Evolutionary conservation across 1,140 invertebrate genomes (phyloP), one percentile per base, ranked within the genome.

Genomic region (Diprion similis): DNA sequence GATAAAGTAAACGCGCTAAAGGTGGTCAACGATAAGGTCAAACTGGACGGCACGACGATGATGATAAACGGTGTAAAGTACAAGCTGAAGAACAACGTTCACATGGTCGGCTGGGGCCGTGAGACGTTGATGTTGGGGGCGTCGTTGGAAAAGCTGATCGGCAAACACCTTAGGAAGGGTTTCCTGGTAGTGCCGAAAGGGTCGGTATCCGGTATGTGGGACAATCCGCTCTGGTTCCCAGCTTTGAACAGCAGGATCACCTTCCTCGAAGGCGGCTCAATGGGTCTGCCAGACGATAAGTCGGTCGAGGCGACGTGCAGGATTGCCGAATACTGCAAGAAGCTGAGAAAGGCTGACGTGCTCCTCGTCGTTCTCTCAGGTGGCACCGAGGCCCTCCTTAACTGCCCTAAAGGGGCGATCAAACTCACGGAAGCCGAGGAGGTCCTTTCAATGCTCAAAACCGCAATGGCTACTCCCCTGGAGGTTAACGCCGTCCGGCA

Each of bases 401-500:
- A 87, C 83, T 82, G 83, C 84, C 93, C 93, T 66, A 93, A 92
- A 19, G 92, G 91, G 15, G 93, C 92, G 9, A 87, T 90, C 6
- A 80, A 84, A 4, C 92, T 92, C 13, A 80, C 81, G 73, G 83
- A 88, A 51, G 89, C 89, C 2, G 83, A 93, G 15, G 89, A 89
- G 15, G 78, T 94, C 18, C 90, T 91, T 2, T 82, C 83, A 51
- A 72, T 83, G 24, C 76, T 94, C 74, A 84, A 89, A 11, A 78
- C 73, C 45, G 81, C 81, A 71, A 91, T 92, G 17, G 92, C 91
- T 8, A 89, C 84, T 68, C 91, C 92, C 17, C 80, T 87, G 46
- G 90, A 94, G 78, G 81, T 94, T 18, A 94, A 94, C 82, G 86
- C 83, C 10, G 88, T 94, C 10, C 82, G 93, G 66, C 91, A 90